Percentiles rank a stretch among this genome's conserved stretches.
Conservation (phyloP, 92 coral and sea anemone genomes). For the Phenganax subtilis region DNA sequence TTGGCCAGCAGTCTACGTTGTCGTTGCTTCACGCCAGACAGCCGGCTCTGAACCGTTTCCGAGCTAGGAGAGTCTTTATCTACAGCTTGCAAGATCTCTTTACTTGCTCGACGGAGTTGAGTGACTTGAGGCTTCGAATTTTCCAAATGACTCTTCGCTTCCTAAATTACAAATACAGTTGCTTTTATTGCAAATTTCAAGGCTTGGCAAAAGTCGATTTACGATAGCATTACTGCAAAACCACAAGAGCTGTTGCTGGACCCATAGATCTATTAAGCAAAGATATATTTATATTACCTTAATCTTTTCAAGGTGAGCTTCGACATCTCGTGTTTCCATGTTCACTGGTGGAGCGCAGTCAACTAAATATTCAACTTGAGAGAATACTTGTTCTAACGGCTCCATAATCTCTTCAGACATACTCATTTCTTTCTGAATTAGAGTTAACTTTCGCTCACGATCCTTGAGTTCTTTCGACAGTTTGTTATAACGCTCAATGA, state of each 20-base stretch:
- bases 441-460: constrained; percentile 65
- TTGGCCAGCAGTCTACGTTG: constrained; percentile 80
- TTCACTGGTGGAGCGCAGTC: constrained; percentile 67
- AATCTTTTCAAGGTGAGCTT: constrained; percentile 78
- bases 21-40: constrained; percentile 78
- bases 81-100: constrained; percentile 75
- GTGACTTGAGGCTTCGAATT: constrained; percentile 71
- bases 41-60: constrained; percentile 72
- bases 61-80: constrained; percentile 85
- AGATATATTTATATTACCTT: constrained; percentile 56
- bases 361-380: constrained; percentile 66
- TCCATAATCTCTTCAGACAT: constrained; percentile 68
- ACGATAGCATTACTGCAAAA: too few relatives aligned
- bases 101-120: constrained; percentile 76
- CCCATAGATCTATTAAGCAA: neutral
- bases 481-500: constrained; percentile 58
- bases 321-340: constrained; percentile 54
- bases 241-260: neutral
- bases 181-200: neutral
- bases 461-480: constrained; percentile 72
- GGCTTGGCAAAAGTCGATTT: too few relatives aligned
- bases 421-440: constrained; percentile 67
- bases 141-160: constrained; percentile 75
- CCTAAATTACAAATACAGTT: constrained; percentile 44
- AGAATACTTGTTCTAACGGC: constrained; percentile 80